Percentiles rank a stretch among this genome's conserved stretches.
Conservation (phyloP, 1,140 invertebrate species). For the Leptinotarsa defecta region DNA sequence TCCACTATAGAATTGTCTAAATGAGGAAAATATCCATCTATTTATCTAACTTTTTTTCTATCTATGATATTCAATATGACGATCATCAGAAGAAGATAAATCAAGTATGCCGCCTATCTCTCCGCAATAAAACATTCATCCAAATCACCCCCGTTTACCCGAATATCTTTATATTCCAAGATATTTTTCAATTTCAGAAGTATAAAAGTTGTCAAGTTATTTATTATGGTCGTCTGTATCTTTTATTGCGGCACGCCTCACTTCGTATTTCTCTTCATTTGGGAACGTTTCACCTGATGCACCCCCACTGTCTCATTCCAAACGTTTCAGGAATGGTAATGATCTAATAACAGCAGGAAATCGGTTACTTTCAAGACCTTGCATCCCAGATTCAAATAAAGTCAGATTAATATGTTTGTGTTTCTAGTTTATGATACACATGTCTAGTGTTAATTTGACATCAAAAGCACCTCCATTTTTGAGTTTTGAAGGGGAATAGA, state of each 20-base stretch:
- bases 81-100: too few relatives aligned
- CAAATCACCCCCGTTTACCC: not conserved
- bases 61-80: too few relatives aligned
- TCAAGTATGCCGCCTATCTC: too few relatives aligned
- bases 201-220: conserved; percentile 10
- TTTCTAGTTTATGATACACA: too few relatives aligned
- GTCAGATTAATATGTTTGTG: not conserved
- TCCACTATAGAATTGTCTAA: too few relatives aligned
- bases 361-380: not conserved
- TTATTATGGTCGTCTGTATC: not conserved
- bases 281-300: conserved; percentile 15
- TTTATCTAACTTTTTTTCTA: too few relatives aligned
- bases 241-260: conserved; percentile 11
- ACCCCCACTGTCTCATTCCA: conserved; percentile 1
- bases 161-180: conserved; percentile 3
- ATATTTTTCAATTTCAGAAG: conserved; percentile 5
- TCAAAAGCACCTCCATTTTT: too few relatives aligned
- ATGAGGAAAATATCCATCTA: too few relatives aligned
- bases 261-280: conserved; percentile 13
- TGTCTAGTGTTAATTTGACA: too few relatives aligned
- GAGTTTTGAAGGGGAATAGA: too few relatives aligned
- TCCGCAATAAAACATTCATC: not conserved
- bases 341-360: not conserved
- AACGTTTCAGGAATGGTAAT: conserved; percentile 8
- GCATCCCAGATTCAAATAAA: not conserved